phyloP scores from a whole-genome alignment of 1,140 invertebrate genomes.

The Rhagoletis pomonella region DNA sequence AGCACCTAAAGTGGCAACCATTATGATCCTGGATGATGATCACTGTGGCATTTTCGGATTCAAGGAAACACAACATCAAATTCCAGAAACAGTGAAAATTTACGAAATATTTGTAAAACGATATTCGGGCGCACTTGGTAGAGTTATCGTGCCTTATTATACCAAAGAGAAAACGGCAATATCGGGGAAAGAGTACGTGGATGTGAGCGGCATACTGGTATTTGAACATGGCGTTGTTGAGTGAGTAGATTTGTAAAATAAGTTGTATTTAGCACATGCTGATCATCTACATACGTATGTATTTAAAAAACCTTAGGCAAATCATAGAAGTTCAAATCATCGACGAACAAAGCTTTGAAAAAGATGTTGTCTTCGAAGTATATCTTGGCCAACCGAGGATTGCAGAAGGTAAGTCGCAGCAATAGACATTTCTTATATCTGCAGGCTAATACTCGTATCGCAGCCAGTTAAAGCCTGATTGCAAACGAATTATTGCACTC shows the following conservation, averaged over 20 bases:
- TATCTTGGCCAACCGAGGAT: neutral
- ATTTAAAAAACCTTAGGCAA: neutral
- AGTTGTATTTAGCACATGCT: too few relatives aligned
- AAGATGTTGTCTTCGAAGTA: neutral
- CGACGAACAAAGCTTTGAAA: slow-evolving; percentile 79
- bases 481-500: too few relatives aligned
- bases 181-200: slow-evolving; percentile 88
- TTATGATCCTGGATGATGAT: slow-evolving; percentile 98
- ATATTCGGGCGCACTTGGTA: slow-evolving; percentile 90
- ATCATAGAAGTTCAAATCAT: slow-evolving; percentile 78
- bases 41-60: slow-evolving; percentile 97
- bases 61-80: slow-evolving; percentile 86
- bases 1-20: slow-evolving; percentile 89
- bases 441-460: too few relatives aligned
- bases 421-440: too few relatives aligned
- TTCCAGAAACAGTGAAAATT: slow-evolving; percentile 91
- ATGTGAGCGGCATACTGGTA: slow-evolving; percentile 85
- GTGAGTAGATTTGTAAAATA: neutral
- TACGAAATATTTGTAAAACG: slow-evolving; percentile 86
- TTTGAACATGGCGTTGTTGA: slow-evolving; percentile 94
- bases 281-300: neutral
- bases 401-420: neutral
- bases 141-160: slow-evolving; percentile 88
- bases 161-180: slow-evolving; percentile 96
- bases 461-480: too few relatives aligned